These are phyloP conservation scores for Drosophila erecta DNA, from an alignment of 1,140 invertebrate species.

Conservation along the genomic window DNA sequence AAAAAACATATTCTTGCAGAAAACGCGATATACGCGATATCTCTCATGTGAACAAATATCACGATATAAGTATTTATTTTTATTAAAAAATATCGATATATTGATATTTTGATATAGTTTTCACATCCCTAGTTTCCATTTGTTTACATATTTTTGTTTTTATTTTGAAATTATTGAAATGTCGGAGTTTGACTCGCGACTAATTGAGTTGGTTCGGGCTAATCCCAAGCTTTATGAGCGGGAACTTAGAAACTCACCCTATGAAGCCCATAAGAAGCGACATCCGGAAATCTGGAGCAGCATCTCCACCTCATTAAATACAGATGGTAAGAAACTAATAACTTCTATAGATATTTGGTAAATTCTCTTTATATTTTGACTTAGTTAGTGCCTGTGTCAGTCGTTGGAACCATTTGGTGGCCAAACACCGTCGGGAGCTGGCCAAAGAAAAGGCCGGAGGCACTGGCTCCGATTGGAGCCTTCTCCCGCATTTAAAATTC, in stretches of 20 bases:
- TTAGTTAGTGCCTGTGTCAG: conserved; percentile 55
- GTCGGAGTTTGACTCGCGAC: conserved; percentile 56
- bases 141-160: conserved; percentile 27
- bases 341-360: background rate
- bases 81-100: too few relatives aligned
- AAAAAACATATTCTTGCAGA: too few relatives aligned
- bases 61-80: too few relatives aligned
- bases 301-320: conserved; percentile 63
- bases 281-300: conserved; percentile 65
- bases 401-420: conserved; percentile 66
- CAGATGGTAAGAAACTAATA: conserved; percentile 51
- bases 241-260: conserved; percentile 56
- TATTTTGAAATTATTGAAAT: conserved; percentile 17
- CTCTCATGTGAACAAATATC: too few relatives aligned
- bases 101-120: too few relatives aligned
- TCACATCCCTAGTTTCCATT: background rate
- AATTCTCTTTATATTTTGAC: too few relatives aligned
- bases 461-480: conserved; percentile 59
- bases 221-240: conserved; percentile 65
- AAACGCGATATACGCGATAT: too few relatives aligned
- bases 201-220: conserved; percentile 62
- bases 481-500: conserved; percentile 60
- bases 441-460: conserved; percentile 41
- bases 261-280: conserved; percentile 44
- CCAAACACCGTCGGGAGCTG: conserved; percentile 53